A percentile compares a stretch with the other conserved stretches of the same genome.
These are phyloP conservation scores for Andrena minutula DNA, from an alignment of 2,888 invertebrate species.

Conservation along the genomic window DNA sequence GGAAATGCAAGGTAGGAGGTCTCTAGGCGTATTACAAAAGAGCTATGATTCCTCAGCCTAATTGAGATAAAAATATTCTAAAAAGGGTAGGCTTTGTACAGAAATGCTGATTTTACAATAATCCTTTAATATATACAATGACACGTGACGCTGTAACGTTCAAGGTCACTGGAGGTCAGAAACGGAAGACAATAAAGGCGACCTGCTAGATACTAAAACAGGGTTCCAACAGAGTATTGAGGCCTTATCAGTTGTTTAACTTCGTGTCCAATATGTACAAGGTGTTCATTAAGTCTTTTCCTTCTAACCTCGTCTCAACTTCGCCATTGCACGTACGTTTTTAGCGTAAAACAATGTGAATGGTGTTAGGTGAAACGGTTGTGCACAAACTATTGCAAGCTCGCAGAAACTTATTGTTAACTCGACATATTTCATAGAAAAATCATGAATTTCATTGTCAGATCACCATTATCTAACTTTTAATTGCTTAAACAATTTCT, in stretches of 20 bases:
- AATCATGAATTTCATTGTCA: too few relatives aligned
- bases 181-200: background rate
- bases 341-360: background rate
- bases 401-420: background rate
- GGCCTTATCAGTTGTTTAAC: background rate
- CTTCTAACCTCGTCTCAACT: background rate
- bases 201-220: conserved; percentile 4
- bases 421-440: background rate
- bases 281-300: background rate
- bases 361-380: background rate
- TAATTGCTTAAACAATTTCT: too few relatives aligned
- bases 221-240: background rate
- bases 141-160: background rate
- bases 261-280: conserved; percentile 15
- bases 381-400: background rate
- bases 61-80: too few relatives aligned
- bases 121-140: background rate
- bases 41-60: too few relatives aligned
- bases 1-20: background rate
- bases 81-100: background rate
- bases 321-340: background rate
- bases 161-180: conserved; percentile 3
- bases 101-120: background rate
- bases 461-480: too few relatives aligned
- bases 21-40: too few relatives aligned